A percentile compares a stretch with the other conserved stretches of the same genome.
These are phyloP conservation scores for Sinodicranocentrus sp. DNA, from an alignment of 2,888 invertebrate species.

Conservation along the genomic window DNA sequence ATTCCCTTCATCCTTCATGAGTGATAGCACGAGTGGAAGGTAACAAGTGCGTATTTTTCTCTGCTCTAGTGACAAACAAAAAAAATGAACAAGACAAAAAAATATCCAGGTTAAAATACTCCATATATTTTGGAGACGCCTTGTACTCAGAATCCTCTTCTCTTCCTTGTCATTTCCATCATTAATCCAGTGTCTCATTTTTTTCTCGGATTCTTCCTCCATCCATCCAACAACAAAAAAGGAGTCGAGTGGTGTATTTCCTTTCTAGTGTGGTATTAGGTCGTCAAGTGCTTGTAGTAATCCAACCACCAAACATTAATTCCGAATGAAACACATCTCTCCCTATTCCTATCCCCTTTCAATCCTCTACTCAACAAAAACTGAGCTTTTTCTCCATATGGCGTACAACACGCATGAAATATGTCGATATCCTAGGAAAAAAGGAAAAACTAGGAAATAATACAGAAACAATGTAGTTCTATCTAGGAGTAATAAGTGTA, in stretches of 20 bases:
- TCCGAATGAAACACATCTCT: conserved; percentile 25
- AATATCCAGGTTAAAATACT: neutral
- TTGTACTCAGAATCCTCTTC: conserved; percentile 14
- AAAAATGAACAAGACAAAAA: neutral
- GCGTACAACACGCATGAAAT: conserved; percentile 19
- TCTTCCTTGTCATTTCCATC: conserved; percentile 57
- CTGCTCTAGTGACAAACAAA: neutral
- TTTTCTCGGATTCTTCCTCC: conserved; percentile 3
- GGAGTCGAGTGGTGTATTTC: neutral
- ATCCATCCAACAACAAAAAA: neutral
- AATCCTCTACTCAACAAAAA: neutral
- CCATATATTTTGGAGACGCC: conserved; percentile 14
- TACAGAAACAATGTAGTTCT: too few species aligned
- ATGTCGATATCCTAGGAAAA: conserved; percentile 6
- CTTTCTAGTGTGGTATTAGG: conserved; percentile 1
- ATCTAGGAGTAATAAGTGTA: conserved; percentile 5
- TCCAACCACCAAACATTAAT: conserved; percentile 33
- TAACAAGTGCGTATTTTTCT: conserved; percentile 11
- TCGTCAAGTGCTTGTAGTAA: conserved; percentile 34
- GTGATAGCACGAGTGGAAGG: conserved; percentile 4
- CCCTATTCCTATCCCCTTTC: neutral
- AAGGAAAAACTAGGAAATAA: neutral
- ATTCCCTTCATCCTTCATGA: neutral
- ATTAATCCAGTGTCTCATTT: conserved; percentile 55
- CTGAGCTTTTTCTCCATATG: neutral